Evolutionary conservation across 2,888 invertebrate genomes (phyloP).

Genomic region (Anthophora plumipes): DNA sequence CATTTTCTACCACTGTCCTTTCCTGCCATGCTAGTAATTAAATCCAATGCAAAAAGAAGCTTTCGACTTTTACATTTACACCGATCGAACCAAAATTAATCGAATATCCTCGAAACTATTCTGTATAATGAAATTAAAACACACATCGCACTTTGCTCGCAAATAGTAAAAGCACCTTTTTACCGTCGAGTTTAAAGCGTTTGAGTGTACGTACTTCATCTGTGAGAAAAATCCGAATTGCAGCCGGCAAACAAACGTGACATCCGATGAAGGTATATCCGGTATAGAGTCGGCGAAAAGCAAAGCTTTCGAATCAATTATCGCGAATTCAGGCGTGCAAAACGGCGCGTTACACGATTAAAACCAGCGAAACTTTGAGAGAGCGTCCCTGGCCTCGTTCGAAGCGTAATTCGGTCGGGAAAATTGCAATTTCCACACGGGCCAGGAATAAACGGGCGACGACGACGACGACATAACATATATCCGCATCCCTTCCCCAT

Average conservation of each 20-base stretch:
- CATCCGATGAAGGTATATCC: background rate
- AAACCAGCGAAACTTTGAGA: slow-evolving; percentile 46
- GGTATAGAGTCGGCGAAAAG: background rate
- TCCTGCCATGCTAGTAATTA: too few relatives aligned
- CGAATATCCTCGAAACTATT: background rate
- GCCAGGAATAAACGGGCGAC: slow-evolving; percentile 44
- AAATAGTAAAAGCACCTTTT: background rate
- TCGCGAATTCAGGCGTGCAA: slow-evolving; percentile 16
- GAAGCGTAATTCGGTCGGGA: slow-evolving; percentile 63
- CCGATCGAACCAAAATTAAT: background rate
- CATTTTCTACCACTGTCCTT: too few relatives aligned
- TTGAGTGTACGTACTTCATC: background rate
- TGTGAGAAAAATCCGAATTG: background rate
- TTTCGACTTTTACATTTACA: too few relatives aligned
- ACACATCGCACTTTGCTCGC: background rate
- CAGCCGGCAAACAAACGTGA: background rate
- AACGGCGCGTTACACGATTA: slow-evolving; percentile 50
- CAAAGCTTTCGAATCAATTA: slow-evolving; percentile 46
- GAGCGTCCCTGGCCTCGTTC: slow-evolving; percentile 27
- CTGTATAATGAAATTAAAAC: background rate
- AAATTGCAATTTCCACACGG: slow-evolving; percentile 63
- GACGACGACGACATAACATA: slow-evolving; percentile 62
- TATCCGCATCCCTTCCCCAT: slow-evolving; percentile 30
- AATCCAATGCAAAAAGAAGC: too few relatives aligned
- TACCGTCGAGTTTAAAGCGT: background rate